Evolutionary conservation across 1,140 invertebrate species (phyloP), one percentile per base, ranked within the genome.

Genomic region (Holcopasites calliopsidis): DNA sequence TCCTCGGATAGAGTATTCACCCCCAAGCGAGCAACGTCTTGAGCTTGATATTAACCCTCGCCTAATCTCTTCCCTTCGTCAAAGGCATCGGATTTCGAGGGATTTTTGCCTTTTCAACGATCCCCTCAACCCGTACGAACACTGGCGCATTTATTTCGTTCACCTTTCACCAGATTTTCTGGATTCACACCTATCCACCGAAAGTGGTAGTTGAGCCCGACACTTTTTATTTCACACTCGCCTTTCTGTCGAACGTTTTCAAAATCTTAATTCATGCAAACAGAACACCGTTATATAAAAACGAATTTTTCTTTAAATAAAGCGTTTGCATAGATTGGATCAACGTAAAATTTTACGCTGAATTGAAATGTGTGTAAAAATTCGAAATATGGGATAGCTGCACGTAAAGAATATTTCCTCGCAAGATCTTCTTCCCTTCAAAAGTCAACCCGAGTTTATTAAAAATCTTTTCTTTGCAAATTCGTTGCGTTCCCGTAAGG

Each of bases 1-100:
- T 66, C 50, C 71, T 66, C 62, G 47, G 49, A 21, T 66, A 21
- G 50, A 74, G 62, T 55, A 62, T 38, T 74, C 40, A 35, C 40
- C 71, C 40, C 38, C 1, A 74, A 74, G 31, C 62, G 71, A 74
- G 50, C 71, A 73, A 62, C 61, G 61, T 74, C 71, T 66, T 74
- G 38, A 31, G 62, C 13, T 66, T 11, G 16, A 44, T 74, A 74
- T 44, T 55, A 74, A 64, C 40, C 42, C 28, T 31, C 50, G 44
- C 35, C 50, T 66, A 44, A 74, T 57, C 50, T 47, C 28, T 54
- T 26, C 28, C 38, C 28, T 44, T 42, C 23, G 18, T 10, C 7
- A 10, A 16, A 42, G 54, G 16, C 38, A 23, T 54, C 49, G 26
- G 8, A 54, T 65, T 65, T 35, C 35, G 11, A 42, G 18, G n/a